Percentiles rank a stretch among this genome's conserved stretches.
Conservation (phyloP, 2,797 vertebrate genomes). For the Xiphophorus birchmanni region DNA sequence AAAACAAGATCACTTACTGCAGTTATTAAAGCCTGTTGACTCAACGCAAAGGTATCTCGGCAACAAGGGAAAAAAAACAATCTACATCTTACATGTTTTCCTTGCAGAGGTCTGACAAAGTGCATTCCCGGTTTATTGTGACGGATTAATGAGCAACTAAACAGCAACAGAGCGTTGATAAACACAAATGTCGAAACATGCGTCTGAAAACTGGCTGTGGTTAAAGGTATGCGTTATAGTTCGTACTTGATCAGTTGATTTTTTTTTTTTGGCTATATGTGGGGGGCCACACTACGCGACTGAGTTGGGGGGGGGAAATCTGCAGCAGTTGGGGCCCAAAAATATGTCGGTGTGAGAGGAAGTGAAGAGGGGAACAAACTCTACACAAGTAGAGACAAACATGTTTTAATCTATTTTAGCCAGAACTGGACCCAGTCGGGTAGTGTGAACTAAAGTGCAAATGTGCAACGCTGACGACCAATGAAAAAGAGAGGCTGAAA, state of each 20-base stretch:
- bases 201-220: not conserved
- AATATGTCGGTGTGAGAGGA: not conserved
- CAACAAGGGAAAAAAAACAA: not conserved
- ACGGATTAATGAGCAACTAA: not conserved
- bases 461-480: not conserved
- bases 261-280: not conserved
- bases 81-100: not conserved
- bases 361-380: not conserved
- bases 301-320: not conserved
- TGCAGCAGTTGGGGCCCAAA: not conserved
- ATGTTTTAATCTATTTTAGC: not conserved
- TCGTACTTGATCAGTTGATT: not conserved
- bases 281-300: not conserved
- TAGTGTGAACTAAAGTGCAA: not conserved
- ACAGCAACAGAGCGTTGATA: not conserved
- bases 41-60: not conserved
- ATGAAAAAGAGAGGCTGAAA: not conserved
- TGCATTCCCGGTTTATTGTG: not conserved
- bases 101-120: not conserved
- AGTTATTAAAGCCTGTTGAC: conserved; percentile 4
- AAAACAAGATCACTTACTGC: not conserved
- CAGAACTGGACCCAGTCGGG: not conserved
- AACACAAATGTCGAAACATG: not conserved
- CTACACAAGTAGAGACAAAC: not conserved
- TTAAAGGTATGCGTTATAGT: no score